Evolutionary conservation across 2,113 vertebrate genomes (phyloP).

Genomic region (Cyanoderma ruficeps): DNA sequence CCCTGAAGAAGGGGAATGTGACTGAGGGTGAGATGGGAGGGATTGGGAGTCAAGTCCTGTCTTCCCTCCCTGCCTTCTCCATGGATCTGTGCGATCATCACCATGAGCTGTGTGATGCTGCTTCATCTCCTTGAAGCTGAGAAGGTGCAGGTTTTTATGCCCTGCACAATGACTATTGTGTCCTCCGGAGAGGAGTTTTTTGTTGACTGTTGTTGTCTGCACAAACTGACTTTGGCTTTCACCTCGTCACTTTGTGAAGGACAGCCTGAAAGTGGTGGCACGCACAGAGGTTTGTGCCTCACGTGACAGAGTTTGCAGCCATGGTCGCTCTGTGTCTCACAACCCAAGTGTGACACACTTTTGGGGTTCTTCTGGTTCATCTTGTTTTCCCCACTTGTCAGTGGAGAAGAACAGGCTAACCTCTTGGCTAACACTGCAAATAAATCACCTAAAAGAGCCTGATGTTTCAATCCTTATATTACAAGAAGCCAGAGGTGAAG

Average conservation of each 20-base stretch:
- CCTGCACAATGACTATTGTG: accelerated
- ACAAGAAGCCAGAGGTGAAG: background rate
- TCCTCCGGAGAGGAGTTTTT: background rate
- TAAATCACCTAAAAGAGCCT: background rate
- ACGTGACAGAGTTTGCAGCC: background rate
- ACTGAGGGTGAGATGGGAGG: background rate
- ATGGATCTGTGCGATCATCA: background rate
- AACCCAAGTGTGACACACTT: accelerated
- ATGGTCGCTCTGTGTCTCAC: accelerated
- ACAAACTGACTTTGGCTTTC: background rate
- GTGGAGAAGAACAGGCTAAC: background rate
- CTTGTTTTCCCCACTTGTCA: background rate
- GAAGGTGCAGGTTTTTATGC: background rate
- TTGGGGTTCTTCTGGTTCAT: background rate
- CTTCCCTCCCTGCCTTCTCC: background rate
- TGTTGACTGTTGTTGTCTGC: background rate
- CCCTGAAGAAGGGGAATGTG: background rate
- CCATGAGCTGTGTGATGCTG: accelerated
- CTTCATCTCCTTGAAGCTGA: background rate
- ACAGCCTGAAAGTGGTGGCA: background rate
- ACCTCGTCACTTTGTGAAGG: background rate
- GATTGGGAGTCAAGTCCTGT: background rate
- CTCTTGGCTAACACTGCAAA: background rate
- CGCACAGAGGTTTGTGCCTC: background rate
- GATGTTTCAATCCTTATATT: background rate